Conservation (phyloP, 2,797 vertebrate species). For the Ctenopoma multispine region DNA sequence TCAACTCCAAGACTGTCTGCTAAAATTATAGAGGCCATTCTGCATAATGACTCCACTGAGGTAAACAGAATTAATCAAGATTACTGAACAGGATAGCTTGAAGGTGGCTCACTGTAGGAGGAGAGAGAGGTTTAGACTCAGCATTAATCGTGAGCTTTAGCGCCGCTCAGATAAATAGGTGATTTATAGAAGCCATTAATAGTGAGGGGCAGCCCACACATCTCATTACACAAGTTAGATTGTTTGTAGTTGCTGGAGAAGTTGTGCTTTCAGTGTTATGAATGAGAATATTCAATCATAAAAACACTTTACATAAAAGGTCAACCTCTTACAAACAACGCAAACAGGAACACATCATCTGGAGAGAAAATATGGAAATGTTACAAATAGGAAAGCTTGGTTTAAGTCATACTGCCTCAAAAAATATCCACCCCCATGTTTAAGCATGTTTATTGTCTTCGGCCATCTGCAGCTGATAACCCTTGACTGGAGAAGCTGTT, state of each 20-base stretch:
- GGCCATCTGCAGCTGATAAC: conserved; percentile 83
- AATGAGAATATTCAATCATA: conserved; percentile 44
- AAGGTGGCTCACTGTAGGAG: conserved; percentile 52
- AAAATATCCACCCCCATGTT: conserved; percentile 72
- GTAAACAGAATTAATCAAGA: conserved; percentile 84
- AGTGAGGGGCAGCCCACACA: conserved; percentile 58
- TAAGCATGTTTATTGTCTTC: conserved; percentile 83
- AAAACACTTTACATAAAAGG: conserved; percentile 35
- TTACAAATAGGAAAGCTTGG: conserved; percentile 14
- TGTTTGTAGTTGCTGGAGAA: conserved; percentile 52
- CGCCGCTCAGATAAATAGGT: conserved; percentile 65
- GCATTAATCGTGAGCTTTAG: conserved; percentile 35
- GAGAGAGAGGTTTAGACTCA: conserved; percentile 48
- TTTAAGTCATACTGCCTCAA: conserved; percentile 51
- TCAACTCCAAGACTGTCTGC: conserved; percentile 47
- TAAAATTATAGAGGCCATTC: conserved; percentile 65
- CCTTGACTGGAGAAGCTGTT: conserved; percentile 83
- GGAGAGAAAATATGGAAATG: not conserved
- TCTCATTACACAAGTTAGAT: conserved; percentile 71
- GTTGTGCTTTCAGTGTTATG: conserved; percentile 16
- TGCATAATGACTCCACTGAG: conserved; percentile 55
- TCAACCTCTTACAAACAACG: conserved; percentile 37
- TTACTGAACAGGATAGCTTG: conserved; percentile 65
- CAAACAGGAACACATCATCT: conserved; percentile 14
- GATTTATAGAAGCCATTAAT: conserved; percentile 80